Evolutionary conservation across 2,888 invertebrate genomes (phyloP).

Genomic region (Cistogaster globosa): DNA sequence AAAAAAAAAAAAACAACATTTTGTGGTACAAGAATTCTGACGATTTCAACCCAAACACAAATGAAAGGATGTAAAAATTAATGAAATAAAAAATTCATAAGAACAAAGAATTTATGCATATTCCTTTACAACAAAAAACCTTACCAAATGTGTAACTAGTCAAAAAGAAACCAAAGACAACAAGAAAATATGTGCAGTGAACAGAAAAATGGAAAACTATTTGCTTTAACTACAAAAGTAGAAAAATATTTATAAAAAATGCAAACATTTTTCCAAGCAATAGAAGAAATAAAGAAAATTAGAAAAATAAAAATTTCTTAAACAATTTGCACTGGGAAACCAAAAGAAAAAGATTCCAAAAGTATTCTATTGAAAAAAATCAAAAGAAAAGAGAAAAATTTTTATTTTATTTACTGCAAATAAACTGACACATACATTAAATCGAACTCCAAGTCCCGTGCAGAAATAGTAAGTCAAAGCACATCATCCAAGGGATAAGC

Average conservation of each 20-base stretch:
- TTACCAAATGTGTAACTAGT: background rate
- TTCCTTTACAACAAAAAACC: background rate
- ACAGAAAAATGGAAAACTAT: slow-evolving; percentile 22
- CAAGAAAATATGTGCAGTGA: background rate
- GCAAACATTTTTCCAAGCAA: slow-evolving; percentile 50
- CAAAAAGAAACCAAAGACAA: background rate
- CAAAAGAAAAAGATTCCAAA: slow-evolving; percentile 5
- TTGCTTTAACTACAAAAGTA: background rate
- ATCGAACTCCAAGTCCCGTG: too few relatives aligned
- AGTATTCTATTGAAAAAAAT: background rate
- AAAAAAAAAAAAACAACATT: background rate
- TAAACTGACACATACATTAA: background rate
- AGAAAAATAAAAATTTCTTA: slow-evolving; percentile 73
- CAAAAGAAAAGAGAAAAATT: background rate
- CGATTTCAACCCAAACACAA: slow-evolving; percentile 19
- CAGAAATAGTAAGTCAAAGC: slow-evolving; percentile 29
- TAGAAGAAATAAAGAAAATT: slow-evolving; percentile 11
- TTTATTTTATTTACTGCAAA: slow-evolving; percentile 41
- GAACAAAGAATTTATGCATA: slow-evolving; percentile 22
- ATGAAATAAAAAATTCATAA: slow-evolving; percentile 38
- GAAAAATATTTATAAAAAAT: slow-evolving; percentile 31
- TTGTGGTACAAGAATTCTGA: background rate
- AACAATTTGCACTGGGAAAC: slow-evolving; percentile 74
- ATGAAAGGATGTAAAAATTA: background rate
- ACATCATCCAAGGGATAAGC: slow-evolving; percentile 24